Evolutionary conservation across 2,888 invertebrate genomes (phyloP).

Genomic region (Clepsis dumicolana): DNA sequence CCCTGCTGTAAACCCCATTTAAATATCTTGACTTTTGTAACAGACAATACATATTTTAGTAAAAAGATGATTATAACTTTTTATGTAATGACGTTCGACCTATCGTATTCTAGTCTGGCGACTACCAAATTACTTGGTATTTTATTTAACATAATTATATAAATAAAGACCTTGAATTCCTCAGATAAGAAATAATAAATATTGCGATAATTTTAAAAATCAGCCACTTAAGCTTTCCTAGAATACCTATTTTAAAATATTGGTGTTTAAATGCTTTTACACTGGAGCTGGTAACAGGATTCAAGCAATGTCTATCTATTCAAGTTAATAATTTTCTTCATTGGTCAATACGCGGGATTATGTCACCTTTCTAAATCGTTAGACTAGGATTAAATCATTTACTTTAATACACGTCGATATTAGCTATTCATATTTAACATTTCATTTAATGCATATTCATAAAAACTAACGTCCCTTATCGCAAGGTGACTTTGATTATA

Average conservation of each 20-base stretch:
- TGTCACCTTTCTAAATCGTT: conserved; percentile 11
- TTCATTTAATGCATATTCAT: conserved; percentile 32
- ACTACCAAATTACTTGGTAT: conserved; percentile 49
- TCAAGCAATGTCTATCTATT: conserved; percentile 31
- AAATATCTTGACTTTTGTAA: too few species aligned
- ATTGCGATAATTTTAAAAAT: conserved; percentile 40
- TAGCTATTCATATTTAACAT: conserved; percentile 39
- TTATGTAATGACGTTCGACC: conserved; percentile 19
- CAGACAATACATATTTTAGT: neutral
- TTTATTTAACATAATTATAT: conserved; percentile 44
- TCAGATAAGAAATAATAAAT: conserved; percentile 46
- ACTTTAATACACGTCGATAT: conserved; percentile 24
- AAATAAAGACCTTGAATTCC: conserved; percentile 31
- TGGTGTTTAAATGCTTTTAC: neutral
- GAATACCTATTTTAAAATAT: neutral
- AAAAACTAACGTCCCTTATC: conserved; percentile 26
- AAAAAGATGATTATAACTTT: neutral
- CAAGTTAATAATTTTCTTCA: neutral
- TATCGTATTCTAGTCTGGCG: neutral
- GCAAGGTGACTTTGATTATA: neutral
- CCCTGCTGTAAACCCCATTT: too few species aligned
- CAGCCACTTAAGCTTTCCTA: neutral
- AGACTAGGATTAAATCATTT: conserved; percentile 28
- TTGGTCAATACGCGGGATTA: conserved; percentile 10
- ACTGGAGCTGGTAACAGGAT: conserved; percentile 44